A percentile compares a stretch with the other conserved stretches of the same genome.
Conservation (phyloP, 2,888 invertebrate genomes). For the Acrocyrtus sp. region DNA sequence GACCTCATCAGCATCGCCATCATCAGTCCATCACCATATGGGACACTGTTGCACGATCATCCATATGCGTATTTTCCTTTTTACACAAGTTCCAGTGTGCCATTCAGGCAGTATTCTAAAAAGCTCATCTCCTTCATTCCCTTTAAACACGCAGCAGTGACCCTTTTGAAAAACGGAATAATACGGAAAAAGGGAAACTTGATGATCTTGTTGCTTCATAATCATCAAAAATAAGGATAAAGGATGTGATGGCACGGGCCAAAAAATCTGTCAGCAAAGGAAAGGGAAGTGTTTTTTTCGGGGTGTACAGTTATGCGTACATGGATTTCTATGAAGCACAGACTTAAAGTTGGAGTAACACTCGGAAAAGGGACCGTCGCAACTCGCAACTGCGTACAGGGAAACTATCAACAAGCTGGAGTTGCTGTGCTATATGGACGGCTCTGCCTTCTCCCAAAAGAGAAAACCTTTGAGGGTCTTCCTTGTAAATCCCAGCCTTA, state of each 20-base stretch:
- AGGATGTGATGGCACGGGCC: constrained; percentile 51
- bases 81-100: not conserved
- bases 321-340: not conserved
- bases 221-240: constrained; percentile 16
- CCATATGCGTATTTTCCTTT: no score
- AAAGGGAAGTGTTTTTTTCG: not conserved
- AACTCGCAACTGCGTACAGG: no score
- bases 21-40: constrained; percentile 19
- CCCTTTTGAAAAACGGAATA: constrained; percentile 17
- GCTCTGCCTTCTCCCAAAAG: not conserved
- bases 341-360: not conserved
- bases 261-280: constrained; percentile 30
- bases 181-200: constrained; percentile 36
- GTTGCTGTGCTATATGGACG: not conserved
- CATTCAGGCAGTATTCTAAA: no score
- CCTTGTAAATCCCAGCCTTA: not conserved
- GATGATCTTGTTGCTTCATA: constrained; percentile 47
- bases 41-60: constrained; percentile 12
- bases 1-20: constrained; percentile 43
- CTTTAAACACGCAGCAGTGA: constrained; percentile 12
- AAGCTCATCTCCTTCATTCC: no score
- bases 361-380: constrained; percentile 7
- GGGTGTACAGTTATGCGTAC: constrained; percentile 29
- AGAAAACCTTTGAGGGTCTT: not conserved
- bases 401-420: constrained; percentile 29